Evolutionary conservation across 2,113 vertebrate species (phyloP).

Genomic region (Sialia sialis): DNA sequence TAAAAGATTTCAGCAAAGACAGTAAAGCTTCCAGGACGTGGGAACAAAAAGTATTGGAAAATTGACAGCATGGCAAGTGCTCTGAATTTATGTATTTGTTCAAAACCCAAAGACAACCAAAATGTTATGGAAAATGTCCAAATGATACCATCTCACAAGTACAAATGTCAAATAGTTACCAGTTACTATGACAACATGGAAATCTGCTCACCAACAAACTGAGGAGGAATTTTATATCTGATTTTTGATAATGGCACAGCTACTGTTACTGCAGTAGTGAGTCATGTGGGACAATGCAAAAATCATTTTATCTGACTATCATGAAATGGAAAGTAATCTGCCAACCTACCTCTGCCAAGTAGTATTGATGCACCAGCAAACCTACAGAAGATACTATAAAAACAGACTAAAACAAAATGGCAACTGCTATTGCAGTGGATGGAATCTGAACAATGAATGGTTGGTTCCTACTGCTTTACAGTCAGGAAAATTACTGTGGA

Average conservation of each 20-base stretch:
- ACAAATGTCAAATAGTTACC: not conserved
- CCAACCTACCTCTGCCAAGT: not conserved
- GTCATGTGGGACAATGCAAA: not conserved
- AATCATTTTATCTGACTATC: not conserved
- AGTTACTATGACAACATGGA: not conserved
- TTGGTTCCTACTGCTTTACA: not conserved
- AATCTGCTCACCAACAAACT: not conserved
- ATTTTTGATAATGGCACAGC: not conserved
- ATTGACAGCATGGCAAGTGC: not conserved
- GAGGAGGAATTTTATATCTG: not conserved
- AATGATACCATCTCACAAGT: not conserved
- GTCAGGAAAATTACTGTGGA: not conserved
- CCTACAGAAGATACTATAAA: not conserved
- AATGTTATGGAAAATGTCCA: not conserved
- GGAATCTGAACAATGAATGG: not conserved
- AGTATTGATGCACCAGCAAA: not conserved
- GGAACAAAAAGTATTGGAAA: not conserved
- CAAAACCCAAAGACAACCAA: not conserved
- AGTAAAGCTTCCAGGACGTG: not conserved
- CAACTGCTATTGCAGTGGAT: not conserved
- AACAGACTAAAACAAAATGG: not conserved
- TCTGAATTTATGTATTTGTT: not conserved
- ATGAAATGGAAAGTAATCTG: not conserved
- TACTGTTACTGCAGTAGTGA: not conserved
- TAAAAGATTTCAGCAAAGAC: not conserved